A percentile compares a stretch with the other conserved stretches of the same genome.
These are phyloP conservation scores for Trissolcus brochymenae DNA, from an alignment of 2,888 invertebrate species.

Conservation along the genomic window DNA sequence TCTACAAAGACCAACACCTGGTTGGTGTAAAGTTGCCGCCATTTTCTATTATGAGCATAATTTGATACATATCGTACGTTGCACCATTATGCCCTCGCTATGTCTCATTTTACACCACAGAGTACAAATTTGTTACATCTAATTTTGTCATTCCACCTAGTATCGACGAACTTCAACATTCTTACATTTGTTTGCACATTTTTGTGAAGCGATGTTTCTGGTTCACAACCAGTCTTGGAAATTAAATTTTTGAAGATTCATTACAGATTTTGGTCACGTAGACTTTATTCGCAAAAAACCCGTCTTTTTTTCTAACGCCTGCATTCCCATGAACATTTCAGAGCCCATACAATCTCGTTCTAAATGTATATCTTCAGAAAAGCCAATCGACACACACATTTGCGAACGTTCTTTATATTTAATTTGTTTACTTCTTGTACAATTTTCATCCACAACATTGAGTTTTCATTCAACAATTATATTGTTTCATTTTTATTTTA, in stretches of 20 bases:
- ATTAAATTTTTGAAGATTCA: conserved; percentile 20
- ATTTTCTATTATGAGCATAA: conserved; percentile 75
- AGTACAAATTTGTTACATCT: conserved; percentile 18
- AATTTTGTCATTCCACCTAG: background rate
- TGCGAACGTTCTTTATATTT: background rate
- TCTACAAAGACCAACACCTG: conserved; percentile 70
- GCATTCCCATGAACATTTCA: conserved; percentile 67
- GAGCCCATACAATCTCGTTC: conserved; percentile 73
- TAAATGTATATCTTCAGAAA: conserved; percentile 70
- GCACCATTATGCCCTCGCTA: conserved; percentile 32
- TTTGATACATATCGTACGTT: conserved; percentile 74
- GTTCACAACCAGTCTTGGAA: background rate
- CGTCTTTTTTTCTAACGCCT: conserved; percentile 65
- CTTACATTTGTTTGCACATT: background rate
- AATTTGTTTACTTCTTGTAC: too few species aligned
- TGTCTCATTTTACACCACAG: conserved; percentile 29
- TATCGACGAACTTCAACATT: background rate
- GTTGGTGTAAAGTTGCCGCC: conserved; percentile 76
- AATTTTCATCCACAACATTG: too few species aligned
- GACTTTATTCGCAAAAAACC: conserved; percentile 63
- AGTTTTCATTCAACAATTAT: too few species aligned
- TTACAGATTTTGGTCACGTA: conserved; percentile 72
- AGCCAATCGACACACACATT: conserved; percentile 73
- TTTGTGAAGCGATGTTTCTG: conserved; percentile 11
- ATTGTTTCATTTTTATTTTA: too few species aligned